Conservation (phyloP, 2,888 invertebrate species). For the Chouioia cunea region DNA sequence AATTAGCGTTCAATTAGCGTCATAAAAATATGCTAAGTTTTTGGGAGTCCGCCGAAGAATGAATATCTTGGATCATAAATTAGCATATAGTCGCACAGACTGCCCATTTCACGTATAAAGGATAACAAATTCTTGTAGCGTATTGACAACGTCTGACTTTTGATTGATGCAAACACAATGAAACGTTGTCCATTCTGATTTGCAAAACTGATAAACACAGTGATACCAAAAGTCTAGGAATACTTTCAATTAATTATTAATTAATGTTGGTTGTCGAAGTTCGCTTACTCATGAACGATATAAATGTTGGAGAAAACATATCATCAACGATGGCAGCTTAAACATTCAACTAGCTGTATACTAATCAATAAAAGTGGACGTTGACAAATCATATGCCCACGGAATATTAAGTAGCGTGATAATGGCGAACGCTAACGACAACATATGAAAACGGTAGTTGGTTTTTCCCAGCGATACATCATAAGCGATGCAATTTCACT, state of each 20-base stretch:
- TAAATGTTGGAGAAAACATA: slow-evolving; percentile 3
- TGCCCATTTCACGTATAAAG: too few relatives aligned
- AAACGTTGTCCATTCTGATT: slow-evolving; percentile 7
- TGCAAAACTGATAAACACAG: background rate
- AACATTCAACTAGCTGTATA: background rate
- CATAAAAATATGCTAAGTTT: too few relatives aligned
- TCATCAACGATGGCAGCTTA: background rate
- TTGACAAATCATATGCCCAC: slow-evolving; percentile 30
- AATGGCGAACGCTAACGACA: background rate
- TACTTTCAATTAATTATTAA: too few relatives aligned
- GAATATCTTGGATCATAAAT: too few relatives aligned
- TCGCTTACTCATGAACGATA: background rate
- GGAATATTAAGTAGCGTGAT: slow-evolving; percentile 5
- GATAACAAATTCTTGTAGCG: too few relatives aligned
- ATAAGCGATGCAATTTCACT: background rate
- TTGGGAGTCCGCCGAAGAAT: too few relatives aligned
- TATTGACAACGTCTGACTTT: background rate
- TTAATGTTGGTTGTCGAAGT: background rate
- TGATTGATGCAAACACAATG: slow-evolving; percentile 4
- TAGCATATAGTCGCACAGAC: too few relatives aligned
- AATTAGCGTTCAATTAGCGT: too few relatives aligned
- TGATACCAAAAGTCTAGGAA: too few relatives aligned
- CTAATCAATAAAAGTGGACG: slow-evolving; percentile 30
- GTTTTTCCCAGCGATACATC: slow-evolving; percentile 4
- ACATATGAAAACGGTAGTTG: background rate